Conservation (phyloP, 2,113 vertebrate species). For the Terrapene triunguis region DNA sequence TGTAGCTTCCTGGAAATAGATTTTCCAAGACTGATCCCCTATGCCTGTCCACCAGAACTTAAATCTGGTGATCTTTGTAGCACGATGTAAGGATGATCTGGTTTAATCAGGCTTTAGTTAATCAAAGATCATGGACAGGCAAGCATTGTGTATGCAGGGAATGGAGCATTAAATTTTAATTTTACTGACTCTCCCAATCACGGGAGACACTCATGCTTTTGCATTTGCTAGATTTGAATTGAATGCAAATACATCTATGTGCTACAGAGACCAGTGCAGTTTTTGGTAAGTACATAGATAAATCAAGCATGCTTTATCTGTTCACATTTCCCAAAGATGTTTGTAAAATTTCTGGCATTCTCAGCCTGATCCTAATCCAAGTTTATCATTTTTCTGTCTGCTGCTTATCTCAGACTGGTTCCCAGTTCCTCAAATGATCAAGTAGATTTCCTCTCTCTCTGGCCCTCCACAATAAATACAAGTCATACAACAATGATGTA, state of each 20-base stretch:
- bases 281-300: constrained; percentile 15
- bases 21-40: not conserved
- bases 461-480: not conserved
- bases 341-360: constrained; percentile 19
- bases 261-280: not conserved
- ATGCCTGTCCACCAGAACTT: not conserved
- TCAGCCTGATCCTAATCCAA: not conserved
- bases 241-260: not conserved
- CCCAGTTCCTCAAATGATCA: constrained; percentile 48
- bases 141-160: not conserved
- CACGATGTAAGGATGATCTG: not conserved
- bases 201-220: not conserved
- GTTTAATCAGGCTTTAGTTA: not conserved
- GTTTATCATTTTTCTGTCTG: not conserved
- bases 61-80: not conserved
- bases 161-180: not conserved
- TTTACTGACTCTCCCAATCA: not conserved
- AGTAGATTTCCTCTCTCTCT: constrained; percentile 40
- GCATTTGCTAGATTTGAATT: not conserved
- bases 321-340: not conserved
- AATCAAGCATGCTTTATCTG: not conserved
- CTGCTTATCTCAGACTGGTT: not conserved
- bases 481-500: not conserved
- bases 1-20: not conserved
- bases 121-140: not conserved